Evolutionary conservation across 2,797 vertebrate genomes (phyloP).

Genomic region (Peromyscus melanophrys): DNA sequence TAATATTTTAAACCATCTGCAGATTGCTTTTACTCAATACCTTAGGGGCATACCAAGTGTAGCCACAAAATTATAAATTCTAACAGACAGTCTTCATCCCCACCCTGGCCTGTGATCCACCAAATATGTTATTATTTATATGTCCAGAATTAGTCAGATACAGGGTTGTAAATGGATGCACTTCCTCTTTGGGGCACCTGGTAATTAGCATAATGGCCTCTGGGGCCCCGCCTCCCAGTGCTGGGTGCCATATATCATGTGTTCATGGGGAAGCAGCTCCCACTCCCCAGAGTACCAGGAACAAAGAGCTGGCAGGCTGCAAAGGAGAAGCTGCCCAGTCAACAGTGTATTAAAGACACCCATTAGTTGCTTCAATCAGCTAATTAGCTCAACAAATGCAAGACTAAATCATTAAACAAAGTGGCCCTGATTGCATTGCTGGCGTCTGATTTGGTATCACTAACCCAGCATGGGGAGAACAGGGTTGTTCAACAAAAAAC

Average conservation of each 20-base stretch:
- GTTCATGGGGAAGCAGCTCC: background rate
- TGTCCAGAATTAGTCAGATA: background rate
- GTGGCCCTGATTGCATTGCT: conserved; percentile 68
- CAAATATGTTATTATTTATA: background rate
- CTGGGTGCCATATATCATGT: conserved; percentile 30
- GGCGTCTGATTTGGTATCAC: conserved; percentile 81
- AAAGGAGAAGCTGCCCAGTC: conserved; percentile 82
- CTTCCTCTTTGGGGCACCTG: background rate
- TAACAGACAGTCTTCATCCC: background rate
- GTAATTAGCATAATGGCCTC: conserved; percentile 37
- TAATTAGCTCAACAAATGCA: conserved; percentile 89
- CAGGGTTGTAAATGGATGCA: background rate
- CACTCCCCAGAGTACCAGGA: conserved; percentile 47
- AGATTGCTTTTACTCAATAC: background rate
- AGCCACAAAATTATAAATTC: background rate
- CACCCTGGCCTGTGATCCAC: accelerated
- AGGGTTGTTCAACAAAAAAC: conserved; percentile 40
- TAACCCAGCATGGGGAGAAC: conserved; percentile 72
- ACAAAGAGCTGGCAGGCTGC: conserved; percentile 85
- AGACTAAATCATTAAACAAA: conserved; percentile 86
- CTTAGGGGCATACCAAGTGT: background rate
- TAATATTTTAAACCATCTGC: conserved; percentile 48
- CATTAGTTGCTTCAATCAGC: conserved; percentile 88
- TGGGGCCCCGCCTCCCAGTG: background rate
- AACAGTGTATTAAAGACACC: conserved; percentile 83